A percentile compares a stretch with the other conserved stretches of the same genome.
Conservation (phyloP, 2,888 invertebrate species). For the Aleiodes alternator region DNA sequence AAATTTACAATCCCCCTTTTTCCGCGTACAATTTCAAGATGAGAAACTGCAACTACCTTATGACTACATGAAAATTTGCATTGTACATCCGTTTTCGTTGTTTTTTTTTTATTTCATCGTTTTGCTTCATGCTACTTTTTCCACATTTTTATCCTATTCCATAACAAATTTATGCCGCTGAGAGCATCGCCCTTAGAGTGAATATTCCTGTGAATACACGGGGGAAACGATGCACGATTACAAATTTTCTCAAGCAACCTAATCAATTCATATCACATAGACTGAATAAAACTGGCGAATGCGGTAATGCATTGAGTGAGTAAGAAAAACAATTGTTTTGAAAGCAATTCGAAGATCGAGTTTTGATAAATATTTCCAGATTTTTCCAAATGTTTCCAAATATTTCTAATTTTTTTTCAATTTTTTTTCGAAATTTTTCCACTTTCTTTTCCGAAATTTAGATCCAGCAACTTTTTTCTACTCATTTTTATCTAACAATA, state of each 20-base stretch:
- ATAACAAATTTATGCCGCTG: slow-evolving; percentile 35
- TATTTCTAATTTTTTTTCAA: no score
- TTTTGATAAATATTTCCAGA: no score
- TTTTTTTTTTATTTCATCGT: neutral
- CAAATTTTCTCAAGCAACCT: slow-evolving; percentile 24
- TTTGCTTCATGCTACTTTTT: slow-evolving; percentile 1
- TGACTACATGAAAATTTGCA: slow-evolving; percentile 38
- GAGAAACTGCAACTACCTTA: slow-evolving; percentile 1
- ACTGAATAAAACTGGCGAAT: neutral
- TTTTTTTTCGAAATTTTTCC: no score
- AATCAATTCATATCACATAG: slow-evolving; percentile 20
- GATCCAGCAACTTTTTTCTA: no score
- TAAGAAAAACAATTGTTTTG: neutral
- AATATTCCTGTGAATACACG: slow-evolving; percentile 39
- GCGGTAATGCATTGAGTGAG: neutral
- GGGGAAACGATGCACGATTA: neutral
- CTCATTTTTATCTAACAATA: no score
- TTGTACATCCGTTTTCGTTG: slow-evolving; percentile 37
- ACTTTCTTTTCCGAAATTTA: no score
- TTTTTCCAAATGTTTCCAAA: no score
- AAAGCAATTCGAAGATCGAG: no score
- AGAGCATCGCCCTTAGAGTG: slow-evolving; percentile 41
- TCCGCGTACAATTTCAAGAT: slow-evolving; percentile 12
- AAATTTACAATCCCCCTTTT: slow-evolving; percentile 45
- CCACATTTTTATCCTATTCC: slow-evolving; percentile 25